Evolutionary conservation across 2,888 invertebrate genomes (phyloP), one percentile per base, ranked within the genome.

Genomic region (Priocnemis perturbator): DNA sequence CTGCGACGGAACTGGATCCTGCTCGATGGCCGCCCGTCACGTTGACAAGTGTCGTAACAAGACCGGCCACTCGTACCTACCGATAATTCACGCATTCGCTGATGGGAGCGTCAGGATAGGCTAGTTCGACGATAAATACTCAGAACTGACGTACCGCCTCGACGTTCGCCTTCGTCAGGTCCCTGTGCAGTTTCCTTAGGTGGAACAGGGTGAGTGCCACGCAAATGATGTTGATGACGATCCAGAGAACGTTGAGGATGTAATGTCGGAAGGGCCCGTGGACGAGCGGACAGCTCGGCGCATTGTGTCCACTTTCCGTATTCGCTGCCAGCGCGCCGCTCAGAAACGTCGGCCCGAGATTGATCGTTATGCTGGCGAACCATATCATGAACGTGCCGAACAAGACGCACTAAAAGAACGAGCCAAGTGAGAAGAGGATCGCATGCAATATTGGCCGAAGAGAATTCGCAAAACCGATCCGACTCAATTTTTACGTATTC

Each of bases 371-470:
- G 77, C 95, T 95, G 63, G 96, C 95, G 90, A 97, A 97, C 97
- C 97, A 97, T 86, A 97, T 96, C 94, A 97, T 97, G 89, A 96
- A 95, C 62, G 96, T 94, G 74, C 97, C 97, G 90, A 97, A 97
- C 59, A 96, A 92, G 73, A 97, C 96, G 90, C 97, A 97, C 92
- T 96, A 94, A 37, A 84, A 87, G 17, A 11, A n/a, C 1, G 37
- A 37, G 7, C 1, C 37, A 9, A 37, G 7, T 37, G 11, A 11
- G 37, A 11, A 11, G 37, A 37, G 26, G n/a, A n/a, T n/a, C n/a
- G n/a, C n/a, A n/a, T n/a, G n/a, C n/a, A n/a, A n/a, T n/a, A n/a
- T n/a, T n/a, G n/a, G n/a, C n/a, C n/a, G n/a, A n/a, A n/a, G n/a
- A n/a, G n/a, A n/a, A n/a, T n/a, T n/a, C n/a, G n/a, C n/a, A n/a